Base-by-base conservation (phyloP, 2,113 vertebrate species). In the Myiopsitta monachus region DNA sequence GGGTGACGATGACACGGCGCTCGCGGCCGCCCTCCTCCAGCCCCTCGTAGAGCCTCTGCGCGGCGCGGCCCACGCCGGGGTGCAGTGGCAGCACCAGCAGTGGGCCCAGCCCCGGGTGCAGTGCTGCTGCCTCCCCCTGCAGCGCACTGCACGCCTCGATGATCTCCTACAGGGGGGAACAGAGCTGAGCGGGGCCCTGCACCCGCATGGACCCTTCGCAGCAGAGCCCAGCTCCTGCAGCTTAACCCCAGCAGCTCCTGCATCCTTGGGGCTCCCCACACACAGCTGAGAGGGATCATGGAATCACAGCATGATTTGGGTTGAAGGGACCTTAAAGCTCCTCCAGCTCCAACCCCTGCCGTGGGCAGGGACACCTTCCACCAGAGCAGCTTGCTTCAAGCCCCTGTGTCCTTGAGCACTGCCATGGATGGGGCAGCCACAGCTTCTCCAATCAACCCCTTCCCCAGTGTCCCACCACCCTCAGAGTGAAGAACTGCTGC, bases 1-100 rank as follows among this genome's bases (percentile, higher is more conserved):
- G 98, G 6, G 98, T 98, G 90, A 99, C 92, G 3, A 99, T 73
- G 3, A 99, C 97, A 7, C 97, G 97, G 39, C 99, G 98, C 14
- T 86, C 78, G 41, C 19, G 72, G 87, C 9, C 6, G 7, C 22
- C 27, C 47, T 85, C 91, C 66, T 94, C 86, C 10, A 76, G 68
- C 0, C 80, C 62, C 70, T 99, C 98, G 1, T 99, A 99, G 16
- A 99, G 96, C 5, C 98, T 89, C 97, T 99, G 99, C 0, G 93
- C 92, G 0, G 98, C 97, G 1, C 89, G 97, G 5, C 98, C 98
- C 38, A 98, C 86, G 2, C 97, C 95, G 0, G 97, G 83, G 79
- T 99, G 98, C 47, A 99, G 98, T 0, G 98, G 98, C 69, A 99
- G 84, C 36, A 99, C 97, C 75, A 92, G 92, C 52, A 99, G 96